phyloP scores from a whole-genome alignment of 2,797 vertebrate genomes.

The Paramormyrops hopkinsi region DNA sequence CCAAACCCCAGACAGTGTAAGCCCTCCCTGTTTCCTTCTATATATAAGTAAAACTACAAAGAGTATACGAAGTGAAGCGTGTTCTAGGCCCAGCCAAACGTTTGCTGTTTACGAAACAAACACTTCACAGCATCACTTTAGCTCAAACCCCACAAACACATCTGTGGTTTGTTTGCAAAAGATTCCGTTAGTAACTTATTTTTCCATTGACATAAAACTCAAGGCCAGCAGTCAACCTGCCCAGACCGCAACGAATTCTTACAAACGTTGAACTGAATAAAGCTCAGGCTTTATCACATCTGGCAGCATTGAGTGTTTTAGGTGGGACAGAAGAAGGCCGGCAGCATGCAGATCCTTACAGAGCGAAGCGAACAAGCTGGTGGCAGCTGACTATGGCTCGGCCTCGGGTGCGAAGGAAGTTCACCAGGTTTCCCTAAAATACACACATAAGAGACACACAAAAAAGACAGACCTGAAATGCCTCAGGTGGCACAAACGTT shows the following conservation, averaged over 20 bases:
- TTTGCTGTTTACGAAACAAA: neutral
- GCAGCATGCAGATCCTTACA: constrained; percentile 62
- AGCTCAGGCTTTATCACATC: neutral
- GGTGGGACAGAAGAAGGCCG: neutral
- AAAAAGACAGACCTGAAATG: neutral
- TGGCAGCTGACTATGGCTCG: constrained; percentile 52
- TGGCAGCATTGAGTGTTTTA: neutral
- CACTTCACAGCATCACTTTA: neutral
- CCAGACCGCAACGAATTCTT: too few species aligned
- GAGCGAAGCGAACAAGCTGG: constrained; percentile 72
- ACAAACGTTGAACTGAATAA: neutral
- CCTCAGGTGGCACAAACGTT: neutral
- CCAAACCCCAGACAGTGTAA: neutral
- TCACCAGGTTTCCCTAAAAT: constrained; percentile 81
- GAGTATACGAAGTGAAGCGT: neutral
- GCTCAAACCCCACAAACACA: neutral
- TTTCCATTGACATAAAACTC: neutral
- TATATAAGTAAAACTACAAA: neutral
- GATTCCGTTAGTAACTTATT: neutral
- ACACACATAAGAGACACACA: constrained; percentile 20
- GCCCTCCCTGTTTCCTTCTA: neutral
- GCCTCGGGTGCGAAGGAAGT: constrained; percentile 77
- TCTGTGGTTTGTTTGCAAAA: neutral
- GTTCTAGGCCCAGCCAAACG: neutral
- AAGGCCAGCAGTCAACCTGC: neutral